Base-by-base conservation (phyloP, 2,797 vertebrate species). In the Falco cherrug region DNA sequence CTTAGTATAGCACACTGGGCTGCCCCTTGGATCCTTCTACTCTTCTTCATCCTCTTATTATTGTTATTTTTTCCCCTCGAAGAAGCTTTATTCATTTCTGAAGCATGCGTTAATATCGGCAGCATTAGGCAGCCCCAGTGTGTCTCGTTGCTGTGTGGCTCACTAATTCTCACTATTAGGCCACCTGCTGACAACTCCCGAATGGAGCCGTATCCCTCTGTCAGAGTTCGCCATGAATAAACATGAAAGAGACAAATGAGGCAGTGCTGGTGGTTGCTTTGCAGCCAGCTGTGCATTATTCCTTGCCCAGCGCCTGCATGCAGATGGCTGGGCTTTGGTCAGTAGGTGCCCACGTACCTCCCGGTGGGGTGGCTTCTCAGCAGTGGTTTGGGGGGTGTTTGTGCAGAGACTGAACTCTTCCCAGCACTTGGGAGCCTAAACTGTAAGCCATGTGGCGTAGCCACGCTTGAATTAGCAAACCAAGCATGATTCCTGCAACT, bases 181-280 rank as follows among this genome's bases (percentile, higher is more conserved):
- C 95, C 96, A 71, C 97, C 96, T 85, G 96, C 97, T 93, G 97
- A 86, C 95, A 96, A 74, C 94, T 81, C 96, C 96, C 69, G 87
- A 93, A 85, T 17, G 93, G 94, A 95, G 96, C 92, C 50, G 33
- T n/a, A 14, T 90, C 93, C 93, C 95, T 86, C 90, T 50, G 93
- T 5, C 94, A 25, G 84, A 21, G 91, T 86, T 79, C 4, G 22
- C 97, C 95, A 88, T 84, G 95, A 96, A 96, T 96, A 96, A 97
- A 97, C 96, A 86, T 43, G 87, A 92, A 93, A 65, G 95, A 96
- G 95, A 97, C 92, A 97, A 96, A 97, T 91, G 97, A 97, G 96
- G 93, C 95, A 35, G 88, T 6, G 61, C 94, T 47, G 94, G 63
- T 19, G n/a, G 56, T 91, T 70, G 89, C 92, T 64, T 65, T 21